Base-by-base conservation (phyloP, 2,888 invertebrate species). In the Mythimna impura region DNA sequence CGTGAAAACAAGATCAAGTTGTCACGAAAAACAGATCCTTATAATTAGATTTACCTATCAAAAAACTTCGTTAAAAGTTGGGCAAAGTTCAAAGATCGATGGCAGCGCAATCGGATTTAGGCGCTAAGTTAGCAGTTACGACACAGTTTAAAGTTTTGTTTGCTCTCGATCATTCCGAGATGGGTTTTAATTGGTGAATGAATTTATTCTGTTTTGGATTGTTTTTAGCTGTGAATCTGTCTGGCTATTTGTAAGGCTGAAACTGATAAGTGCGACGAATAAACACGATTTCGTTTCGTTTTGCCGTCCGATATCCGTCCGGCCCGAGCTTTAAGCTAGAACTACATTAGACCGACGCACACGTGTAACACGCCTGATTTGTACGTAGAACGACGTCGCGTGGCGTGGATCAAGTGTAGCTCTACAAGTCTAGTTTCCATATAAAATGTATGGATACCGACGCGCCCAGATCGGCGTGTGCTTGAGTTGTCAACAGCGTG, bases 1-100 rank as follows among this genome's bases (percentile, higher is more conserved):
- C 66, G 69, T 70, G 54, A 64, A 73, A 78, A 69, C 58, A 61
- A 52, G 63, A 25, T 0, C 14, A 63, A 78, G n/a, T 50, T 58
- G n/a, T 25, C 57, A 36, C 25, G 57, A 54, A 80, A 54, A 84
- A 72, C 70, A 78, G 78, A 71, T 78, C 82, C 40, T 70, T 61
- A 66, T 69, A 81, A 83, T 83, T 71, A 75, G 72, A 73, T 82
- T 84, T 68, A 84, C 60, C 81, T 74, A 69, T 81, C 71, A 82
- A 75, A 72, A 70, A 78, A 78, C 64, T 84, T 81, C 40, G 43
- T 9, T 47, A 22, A 14, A 52, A 75, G 34, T 75, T 73, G 2
- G 6, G 36, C 14, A 2, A 73, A 75, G 50, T 83, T 78, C 4
- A 20, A 20, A 72, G 82, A 84, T 84, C 74, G 75, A 83, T 81